Percentiles rank a stretch among this genome's conserved stretches.
phyloP scores from a whole-genome alignment of 1,140 invertebrate species.

The Thaumetopoea pityocampa region DNA sequence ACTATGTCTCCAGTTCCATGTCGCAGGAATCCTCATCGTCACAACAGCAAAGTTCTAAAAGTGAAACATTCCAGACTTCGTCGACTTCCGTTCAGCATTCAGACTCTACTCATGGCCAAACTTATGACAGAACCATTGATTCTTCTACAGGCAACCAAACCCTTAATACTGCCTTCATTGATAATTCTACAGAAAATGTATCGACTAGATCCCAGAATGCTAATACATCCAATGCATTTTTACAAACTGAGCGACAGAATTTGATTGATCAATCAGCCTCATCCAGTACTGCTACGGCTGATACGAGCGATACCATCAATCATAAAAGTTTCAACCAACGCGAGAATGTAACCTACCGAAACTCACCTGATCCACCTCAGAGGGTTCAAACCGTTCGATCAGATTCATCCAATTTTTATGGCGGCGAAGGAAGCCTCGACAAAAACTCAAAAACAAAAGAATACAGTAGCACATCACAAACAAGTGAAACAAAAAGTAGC shows the following conservation, averaged over 20 bases:
- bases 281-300: conserved; percentile 25
- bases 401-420: conserved; percentile 56
- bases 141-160: conserved; percentile 49
- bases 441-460: conserved; percentile 55
- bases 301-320: conserved; percentile 23
- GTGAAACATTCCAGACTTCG: conserved; percentile 60
- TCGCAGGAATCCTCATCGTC: conserved; percentile 58
- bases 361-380: conserved; percentile 37
- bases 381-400: conserved; percentile 46
- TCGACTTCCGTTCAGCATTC: conserved; percentile 64
- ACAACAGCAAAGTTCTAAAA: conserved; percentile 62
- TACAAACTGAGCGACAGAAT: conserved; percentile 63
- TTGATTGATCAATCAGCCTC: conserved; percentile 36
- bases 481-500: conserved; percentile 64
- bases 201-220: conserved; percentile 46
- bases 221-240: conserved; percentile 60
- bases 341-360: conserved; percentile 43
- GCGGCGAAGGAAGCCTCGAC: conserved; percentile 52
- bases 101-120: conserved; percentile 45
- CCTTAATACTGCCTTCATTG: conserved; percentile 69
- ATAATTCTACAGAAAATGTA: conserved; percentile 34
- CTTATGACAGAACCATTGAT: conserved; percentile 17
- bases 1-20: conserved; percentile 61
- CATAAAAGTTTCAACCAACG: conserved; percentile 44
- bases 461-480: conserved; percentile 53